A percentile compares a stretch with the other conserved stretches of the same genome.
Conservation (phyloP, 1,140 invertebrate species). For the Sycophila sp. region DNA sequence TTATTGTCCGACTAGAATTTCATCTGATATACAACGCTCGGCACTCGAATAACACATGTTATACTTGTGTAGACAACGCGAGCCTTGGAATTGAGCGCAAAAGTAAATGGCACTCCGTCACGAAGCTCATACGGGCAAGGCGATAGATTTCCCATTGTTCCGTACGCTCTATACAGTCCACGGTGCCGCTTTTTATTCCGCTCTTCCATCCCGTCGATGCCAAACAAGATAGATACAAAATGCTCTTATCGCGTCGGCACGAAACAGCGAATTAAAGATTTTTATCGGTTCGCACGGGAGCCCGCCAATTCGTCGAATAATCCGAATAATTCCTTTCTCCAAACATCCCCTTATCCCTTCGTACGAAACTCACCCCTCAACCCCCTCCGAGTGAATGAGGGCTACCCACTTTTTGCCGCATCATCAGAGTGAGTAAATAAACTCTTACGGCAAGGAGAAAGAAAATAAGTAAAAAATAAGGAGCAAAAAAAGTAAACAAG, state of each 20-base stretch:
- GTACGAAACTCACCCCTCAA: background rate
- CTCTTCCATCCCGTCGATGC: background rate
- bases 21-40: slow-evolving; percentile 3
- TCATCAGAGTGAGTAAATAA: background rate
- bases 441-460: background rate
- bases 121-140: background rate
- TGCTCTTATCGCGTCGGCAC: background rate
- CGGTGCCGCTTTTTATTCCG: background rate
- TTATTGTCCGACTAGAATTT: slow-evolving; percentile 1
- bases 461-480: too few relatives aligned
- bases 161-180: too few relatives aligned
- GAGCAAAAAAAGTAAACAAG: too few relatives aligned
- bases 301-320: background rate
- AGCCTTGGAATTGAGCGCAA: background rate
- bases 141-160: slow-evolving; percentile 15
- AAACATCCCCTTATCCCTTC: background rate
- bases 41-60: slow-evolving; percentile 12
- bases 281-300: background rate
- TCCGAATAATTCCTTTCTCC: background rate
- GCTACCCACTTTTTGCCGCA: background rate
- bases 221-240: slow-evolving; percentile 10
- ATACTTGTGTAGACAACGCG: background rate
- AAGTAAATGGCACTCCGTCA: slow-evolving; percentile 1
- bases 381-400: too few relatives aligned
- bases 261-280: slow-evolving; percentile 18